Conservation (phyloP, 30 jellyfish, hydroid and myxozoan species). For the Pelagia noctiluca region DNA sequence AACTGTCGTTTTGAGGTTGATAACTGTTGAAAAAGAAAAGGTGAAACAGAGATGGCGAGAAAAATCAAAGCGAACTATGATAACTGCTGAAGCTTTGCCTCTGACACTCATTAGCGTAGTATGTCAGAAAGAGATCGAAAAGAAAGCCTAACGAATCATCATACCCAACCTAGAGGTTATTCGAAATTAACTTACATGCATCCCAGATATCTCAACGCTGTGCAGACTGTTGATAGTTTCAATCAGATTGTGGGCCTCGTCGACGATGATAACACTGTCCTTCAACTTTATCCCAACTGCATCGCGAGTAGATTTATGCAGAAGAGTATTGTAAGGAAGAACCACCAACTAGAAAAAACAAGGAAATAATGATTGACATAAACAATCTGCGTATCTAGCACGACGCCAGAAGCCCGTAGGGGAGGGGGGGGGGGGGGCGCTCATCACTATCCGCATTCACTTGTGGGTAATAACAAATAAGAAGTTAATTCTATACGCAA, state of each 20-base stretch:
- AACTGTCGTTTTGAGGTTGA: slow-evolving; percentile 71
- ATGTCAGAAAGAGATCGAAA: too few species aligned
- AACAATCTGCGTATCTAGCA: background rate
- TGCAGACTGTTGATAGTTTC: slow-evolving; percentile 86
- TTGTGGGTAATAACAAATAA: too few species aligned
- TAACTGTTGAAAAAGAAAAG: slow-evolving; percentile 56
- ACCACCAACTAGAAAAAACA: slow-evolving; percentile 74
- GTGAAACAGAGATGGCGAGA: too few species aligned
- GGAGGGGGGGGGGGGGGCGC: too few species aligned
- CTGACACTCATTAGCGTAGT: too few species aligned
- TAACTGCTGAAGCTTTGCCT: too few species aligned
- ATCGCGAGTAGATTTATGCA: slow-evolving; percentile 89
- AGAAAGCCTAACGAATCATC: too few species aligned
- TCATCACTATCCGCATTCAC: too few species aligned
- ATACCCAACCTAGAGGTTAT: too few species aligned
- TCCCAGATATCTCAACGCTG: slow-evolving; percentile 79
- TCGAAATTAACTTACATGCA: slow-evolving; percentile 61
- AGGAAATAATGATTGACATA: background rate
- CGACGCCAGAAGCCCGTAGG: slow-evolving; percentile 8
- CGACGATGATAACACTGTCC: slow-evolving; percentile 85
- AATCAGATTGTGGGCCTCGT: slow-evolving; percentile 96
- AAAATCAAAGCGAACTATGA: too few species aligned
- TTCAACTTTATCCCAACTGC: slow-evolving; percentile 89
- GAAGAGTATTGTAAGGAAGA: slow-evolving; percentile 90
- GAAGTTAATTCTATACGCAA: too few species aligned